Evolutionary conservation across 2,113 vertebrate genomes (phyloP), one percentile per base, ranked within the genome.

Genomic region (Merops nubicus): DNA sequence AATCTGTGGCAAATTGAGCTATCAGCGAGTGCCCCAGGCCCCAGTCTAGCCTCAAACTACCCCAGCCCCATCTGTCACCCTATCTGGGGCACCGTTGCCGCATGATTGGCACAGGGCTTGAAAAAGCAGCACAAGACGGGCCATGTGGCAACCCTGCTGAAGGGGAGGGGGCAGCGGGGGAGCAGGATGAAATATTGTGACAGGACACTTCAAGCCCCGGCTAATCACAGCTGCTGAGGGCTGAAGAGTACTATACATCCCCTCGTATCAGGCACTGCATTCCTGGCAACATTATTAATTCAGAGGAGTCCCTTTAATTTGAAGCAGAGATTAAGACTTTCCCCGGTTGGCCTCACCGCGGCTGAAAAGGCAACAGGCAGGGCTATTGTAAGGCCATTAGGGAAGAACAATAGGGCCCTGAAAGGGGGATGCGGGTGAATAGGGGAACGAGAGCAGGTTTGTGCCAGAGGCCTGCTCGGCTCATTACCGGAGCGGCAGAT

Each of bases 401-500:
- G 80, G 72, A 86, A 97, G 96, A 97, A 98, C 98, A 98, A 98
- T 98, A 90, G 93, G 88, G 93, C 73, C 60, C 98, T 97, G 97
- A 98, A 98, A 98, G 97, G 95, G 94, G 97, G 96, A 94, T 94
- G 97, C 69, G 63, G 59, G 76, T 97, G 97, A 98, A 98, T 96
- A 96, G 98, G 96, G 96, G 96, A 97, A 97, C 53, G 97, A 97
- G 95, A 96, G 94, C 95, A 81, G 96, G 97, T 97, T 98, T 98
- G 98, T 98, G 98, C 98, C 98, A 97, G 97, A 94, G 93, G 91
- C 82, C 78, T 62, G 90, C 73, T 95, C 87, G 89, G 62, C 97
- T 98, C 97, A 98, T 97, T 98, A 94, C 76, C 86, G 97, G 91
- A 92, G 96, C 96, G 23, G 98, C 98, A 98, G 98, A 98, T 98